Evolutionary conservation across 2,888 invertebrate species (phyloP).

Genomic region (Amitus sp.): DNA sequence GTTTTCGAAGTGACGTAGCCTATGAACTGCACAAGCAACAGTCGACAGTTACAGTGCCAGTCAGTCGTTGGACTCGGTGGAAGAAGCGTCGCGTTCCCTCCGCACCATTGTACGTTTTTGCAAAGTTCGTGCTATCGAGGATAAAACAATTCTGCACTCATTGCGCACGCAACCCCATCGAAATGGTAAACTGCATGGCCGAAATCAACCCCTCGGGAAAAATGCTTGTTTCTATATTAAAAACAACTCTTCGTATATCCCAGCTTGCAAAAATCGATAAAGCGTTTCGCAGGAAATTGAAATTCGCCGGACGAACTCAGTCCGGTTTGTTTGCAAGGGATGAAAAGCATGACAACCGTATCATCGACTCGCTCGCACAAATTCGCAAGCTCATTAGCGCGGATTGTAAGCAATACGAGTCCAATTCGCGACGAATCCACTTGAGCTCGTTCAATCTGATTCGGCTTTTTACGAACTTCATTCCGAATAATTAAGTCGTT

Average conservation of each 20-base stretch:
- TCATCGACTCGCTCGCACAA: constrained; percentile 12
- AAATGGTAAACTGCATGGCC: too few relatives aligned
- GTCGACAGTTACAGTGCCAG: too few relatives aligned
- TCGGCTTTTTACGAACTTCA: constrained; percentile 4
- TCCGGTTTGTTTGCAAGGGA: neutral
- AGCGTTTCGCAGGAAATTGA: neutral
- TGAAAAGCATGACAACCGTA: neutral
- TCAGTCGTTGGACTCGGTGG: too few relatives aligned
- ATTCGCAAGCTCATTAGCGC: constrained; percentile 26
- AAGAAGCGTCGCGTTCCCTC: too few relatives aligned
- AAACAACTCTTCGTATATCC: too few relatives aligned
- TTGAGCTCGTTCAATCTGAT: constrained; percentile 30
- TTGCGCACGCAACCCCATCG: too few relatives aligned
- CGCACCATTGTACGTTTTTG: too few relatives aligned
- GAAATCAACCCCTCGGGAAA: neutral
- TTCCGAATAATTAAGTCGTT: neutral
- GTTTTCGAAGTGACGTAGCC: too few relatives aligned
- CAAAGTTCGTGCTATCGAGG: too few relatives aligned
- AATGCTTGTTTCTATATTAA: neutral
- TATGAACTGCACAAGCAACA: too few relatives aligned
- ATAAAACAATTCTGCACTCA: too few relatives aligned
- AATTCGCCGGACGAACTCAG: neutral
- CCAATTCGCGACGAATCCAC: constrained; percentile 26
- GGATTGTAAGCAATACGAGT: constrained; percentile 35
- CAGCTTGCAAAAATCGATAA: constrained; percentile 2